Base-by-base conservation (phyloP, 2,797 vertebrate genomes). In the Chaetodon trifasciatus region DNA sequence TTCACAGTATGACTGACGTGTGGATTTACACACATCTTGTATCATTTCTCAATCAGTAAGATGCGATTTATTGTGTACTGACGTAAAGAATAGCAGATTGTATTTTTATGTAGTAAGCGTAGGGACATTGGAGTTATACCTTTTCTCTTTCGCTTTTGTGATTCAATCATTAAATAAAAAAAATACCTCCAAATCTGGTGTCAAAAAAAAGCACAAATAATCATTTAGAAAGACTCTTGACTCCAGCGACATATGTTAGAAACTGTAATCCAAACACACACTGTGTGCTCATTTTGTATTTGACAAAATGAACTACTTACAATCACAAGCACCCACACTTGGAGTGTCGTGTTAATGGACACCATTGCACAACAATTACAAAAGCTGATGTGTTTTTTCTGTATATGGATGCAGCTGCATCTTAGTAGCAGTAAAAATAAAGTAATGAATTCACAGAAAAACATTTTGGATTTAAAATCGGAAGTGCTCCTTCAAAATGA, bases 121-220 rank as follows among this genome's bases (percentile, higher is more conserved):
- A 60, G 56, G 24, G 66, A 79, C 61, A n/a, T 56, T 32, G 53
- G 21, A 52, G 19, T 44, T 17, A 35, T 70, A 57, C 4, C 0
- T 3, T 9, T 56, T 37, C 44, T 12, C 57, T 16, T 57, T 1
- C 39, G 72, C 40, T 35, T 67, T 63, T 60, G 32, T 42, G 21
- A 61, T 76, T 69, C 12, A 49, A 52, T 47, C 15, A 10, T 78
- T 62, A 5, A 37, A 50, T 66, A 58, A 23, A 55, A n/a, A 55
- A 83, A 84, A 69, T 39, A 21, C 35, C 42, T 85, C 64, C 5
- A 64, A 83, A 81, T 76, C 64, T 57, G 53, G 11, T 60, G 40
- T 55, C 0, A 5, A 81, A 81, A 67, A 44, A 85, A 81, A 84
- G 74, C 70, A 85, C 78, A 87, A 79, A 82, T 24, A 63, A 24